phyloP scores from a whole-genome alignment of 2,113 vertebrate species.

The Serilophus lunatus region DNA sequence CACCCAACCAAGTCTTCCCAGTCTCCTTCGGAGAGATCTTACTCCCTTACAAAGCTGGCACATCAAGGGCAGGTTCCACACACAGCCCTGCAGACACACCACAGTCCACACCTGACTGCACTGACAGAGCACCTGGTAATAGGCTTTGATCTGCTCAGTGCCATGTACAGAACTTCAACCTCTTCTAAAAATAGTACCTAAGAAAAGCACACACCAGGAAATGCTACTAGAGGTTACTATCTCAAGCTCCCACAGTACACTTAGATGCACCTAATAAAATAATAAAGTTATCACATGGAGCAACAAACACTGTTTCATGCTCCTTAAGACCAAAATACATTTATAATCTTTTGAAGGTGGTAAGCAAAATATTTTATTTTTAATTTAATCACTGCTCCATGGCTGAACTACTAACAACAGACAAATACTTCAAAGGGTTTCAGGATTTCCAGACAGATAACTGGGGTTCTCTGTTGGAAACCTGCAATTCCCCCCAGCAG shows the following conservation, averaged over 20 bases:
- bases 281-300: background rate
- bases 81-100: background rate
- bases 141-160: background rate
- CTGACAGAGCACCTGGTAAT: background rate
- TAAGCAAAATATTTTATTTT: background rate
- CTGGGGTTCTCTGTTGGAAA: background rate
- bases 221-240: background rate
- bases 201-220: background rate
- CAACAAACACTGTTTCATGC: background rate
- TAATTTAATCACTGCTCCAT: background rate
- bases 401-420: background rate
- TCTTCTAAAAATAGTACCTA: background rate
- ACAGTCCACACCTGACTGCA: background rate
- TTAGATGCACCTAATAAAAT: background rate
- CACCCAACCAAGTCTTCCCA: background rate
- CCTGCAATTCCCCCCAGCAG: background rate
- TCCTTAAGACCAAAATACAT: background rate
- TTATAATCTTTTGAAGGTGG: background rate
- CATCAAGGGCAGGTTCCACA: background rate
- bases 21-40: background rate
- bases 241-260: background rate
- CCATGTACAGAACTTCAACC: background rate
- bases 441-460: background rate
- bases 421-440: background rate
- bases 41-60: background rate